Evolutionary conservation across 2,888 invertebrate genomes (phyloP).

Genomic region (Latheticus oryzae): DNA sequence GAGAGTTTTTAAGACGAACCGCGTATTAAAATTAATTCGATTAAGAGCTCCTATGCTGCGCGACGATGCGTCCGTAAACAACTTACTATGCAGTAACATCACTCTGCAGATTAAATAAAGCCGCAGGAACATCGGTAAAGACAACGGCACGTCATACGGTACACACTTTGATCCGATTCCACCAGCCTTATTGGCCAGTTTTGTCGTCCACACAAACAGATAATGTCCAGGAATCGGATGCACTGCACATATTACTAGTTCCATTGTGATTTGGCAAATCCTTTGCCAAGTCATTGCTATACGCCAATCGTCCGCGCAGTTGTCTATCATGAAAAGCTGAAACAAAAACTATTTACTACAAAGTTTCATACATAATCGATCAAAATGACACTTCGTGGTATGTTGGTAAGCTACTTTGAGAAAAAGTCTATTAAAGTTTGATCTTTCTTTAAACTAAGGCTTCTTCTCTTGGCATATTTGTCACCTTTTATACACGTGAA

Average conservation of each 20-base stretch:
- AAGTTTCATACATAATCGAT: neutral
- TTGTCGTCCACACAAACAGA: slow-evolving; percentile 96
- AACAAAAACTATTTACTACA: too few relatives aligned
- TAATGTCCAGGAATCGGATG: slow-evolving; percentile 98
- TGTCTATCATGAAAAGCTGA: slow-evolving; percentile 99
- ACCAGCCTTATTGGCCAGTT: slow-evolving; percentile 85
- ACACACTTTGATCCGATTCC: slow-evolving; percentile 76
- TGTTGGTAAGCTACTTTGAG: too few relatives aligned
- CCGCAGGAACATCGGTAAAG: slow-evolving; percentile 99
- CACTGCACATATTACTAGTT: slow-evolving; percentile 95
- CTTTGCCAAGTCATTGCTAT: slow-evolving; percentile 99
- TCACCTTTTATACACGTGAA: slow-evolving; percentile 13
- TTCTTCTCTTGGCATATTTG: slow-evolving; percentile 9
- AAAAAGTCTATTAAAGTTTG: slow-evolving; percentile 13
- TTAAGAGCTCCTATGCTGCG: slow-evolving; percentile 97
- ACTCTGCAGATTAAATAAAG: slow-evolving; percentile 99
- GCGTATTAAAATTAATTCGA: slow-evolving; percentile 98
- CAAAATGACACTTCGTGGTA: neutral
- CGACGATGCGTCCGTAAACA: slow-evolving; percentile 99
- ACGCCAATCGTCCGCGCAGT: slow-evolving; percentile 99
- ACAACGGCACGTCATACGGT: slow-evolving; percentile 96
- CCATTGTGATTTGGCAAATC: slow-evolving; percentile 90
- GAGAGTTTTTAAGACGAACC: slow-evolving; percentile 89
- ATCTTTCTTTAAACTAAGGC: slow-evolving; percentile 6
- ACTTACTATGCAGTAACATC: slow-evolving; percentile 98